Evolutionary conservation across 2,888 invertebrate genomes (phyloP).

Genomic region (Ariolimax columbianus): DNA sequence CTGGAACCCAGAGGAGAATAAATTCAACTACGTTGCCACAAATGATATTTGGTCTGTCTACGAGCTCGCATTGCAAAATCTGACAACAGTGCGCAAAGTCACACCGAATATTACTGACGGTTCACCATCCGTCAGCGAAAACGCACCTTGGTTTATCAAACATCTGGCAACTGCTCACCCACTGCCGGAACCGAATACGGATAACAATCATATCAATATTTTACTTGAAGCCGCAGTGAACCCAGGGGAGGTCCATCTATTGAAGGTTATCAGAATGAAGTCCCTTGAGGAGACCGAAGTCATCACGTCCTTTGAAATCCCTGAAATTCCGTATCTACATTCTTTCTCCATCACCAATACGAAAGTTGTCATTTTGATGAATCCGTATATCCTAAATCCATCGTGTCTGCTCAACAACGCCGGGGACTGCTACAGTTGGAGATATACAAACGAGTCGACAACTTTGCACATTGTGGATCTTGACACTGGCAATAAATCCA

Average conservation of each 20-base stretch:
- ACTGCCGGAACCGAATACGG: constrained; percentile 68
- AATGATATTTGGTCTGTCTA: constrained; percentile 74
- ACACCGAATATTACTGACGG: constrained; percentile 50
- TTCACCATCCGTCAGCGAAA: background rate
- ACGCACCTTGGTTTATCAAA: constrained; percentile 58
- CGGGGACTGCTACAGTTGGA: constrained; percentile 68
- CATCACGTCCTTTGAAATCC: constrained; percentile 65
- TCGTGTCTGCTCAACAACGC: constrained; percentile 63
- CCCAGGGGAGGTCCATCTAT: constrained; percentile 60
- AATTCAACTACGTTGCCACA: constrained; percentile 59
- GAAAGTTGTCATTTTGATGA: constrained; percentile 70
- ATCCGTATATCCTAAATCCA: constrained; percentile 68
- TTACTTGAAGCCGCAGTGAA: constrained; percentile 65
- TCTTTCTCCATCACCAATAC: constrained; percentile 70
- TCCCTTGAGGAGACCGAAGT: constrained; percentile 62
- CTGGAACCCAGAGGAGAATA: constrained; percentile 49
- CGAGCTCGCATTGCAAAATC: constrained; percentile 58
- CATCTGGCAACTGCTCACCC: constrained; percentile 74
- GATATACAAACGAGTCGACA: constrained; percentile 61
- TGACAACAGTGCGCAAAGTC: constrained; percentile 55
- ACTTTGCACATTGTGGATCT: constrained; percentile 67
- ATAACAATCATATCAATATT: constrained; percentile 63
- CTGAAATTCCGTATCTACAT: constrained; percentile 73
- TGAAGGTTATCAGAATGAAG: constrained; percentile 67
- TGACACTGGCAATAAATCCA: constrained; percentile 58